Percentiles rank a stretch among this genome's conserved stretches.
Conservation (phyloP, 2,888 invertebrate species). For the Timema cristinae region DNA sequence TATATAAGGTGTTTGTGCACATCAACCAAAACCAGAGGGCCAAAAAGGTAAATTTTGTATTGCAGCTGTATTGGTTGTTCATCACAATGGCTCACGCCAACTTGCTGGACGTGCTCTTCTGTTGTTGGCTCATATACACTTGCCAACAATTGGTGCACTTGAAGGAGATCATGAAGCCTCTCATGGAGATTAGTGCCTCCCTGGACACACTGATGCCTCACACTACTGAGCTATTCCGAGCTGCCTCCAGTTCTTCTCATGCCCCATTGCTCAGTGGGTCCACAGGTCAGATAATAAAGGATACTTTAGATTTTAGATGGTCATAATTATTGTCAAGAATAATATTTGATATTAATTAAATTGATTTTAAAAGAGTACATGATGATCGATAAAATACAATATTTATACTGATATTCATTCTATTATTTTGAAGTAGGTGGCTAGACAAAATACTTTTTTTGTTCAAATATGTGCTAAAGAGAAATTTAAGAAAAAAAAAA, state of each 20-base stretch:
- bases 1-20: too few species aligned
- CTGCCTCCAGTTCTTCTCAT: slow-evolving; percentile 27
- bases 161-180: slow-evolving; percentile 80
- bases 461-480: too few species aligned
- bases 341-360: too few species aligned
- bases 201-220: slow-evolving; percentile 67
- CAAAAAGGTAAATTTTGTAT: not conserved
- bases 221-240: slow-evolving; percentile 47
- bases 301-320: not conserved
- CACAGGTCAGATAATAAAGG: not conserved
- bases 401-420: too few species aligned
- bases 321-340: too few species aligned
- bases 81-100: slow-evolving; percentile 60
- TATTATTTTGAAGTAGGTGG: too few species aligned
- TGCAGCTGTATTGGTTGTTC: slow-evolving; percentile 61
- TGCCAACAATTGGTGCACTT: slow-evolving; percentile 82
- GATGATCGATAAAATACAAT: too few species aligned
- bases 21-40: too few species aligned
- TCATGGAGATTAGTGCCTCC: slow-evolving; percentile 82
- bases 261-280: slow-evolving; percentile 28
- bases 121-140: slow-evolving; percentile 79
- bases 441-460: too few species aligned
- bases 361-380: too few species aligned
- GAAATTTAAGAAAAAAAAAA: too few species aligned
- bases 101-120: slow-evolving; percentile 70